Conservation (phyloP, 2,113 vertebrate genomes). For the Propithecus coquereli region DNA sequence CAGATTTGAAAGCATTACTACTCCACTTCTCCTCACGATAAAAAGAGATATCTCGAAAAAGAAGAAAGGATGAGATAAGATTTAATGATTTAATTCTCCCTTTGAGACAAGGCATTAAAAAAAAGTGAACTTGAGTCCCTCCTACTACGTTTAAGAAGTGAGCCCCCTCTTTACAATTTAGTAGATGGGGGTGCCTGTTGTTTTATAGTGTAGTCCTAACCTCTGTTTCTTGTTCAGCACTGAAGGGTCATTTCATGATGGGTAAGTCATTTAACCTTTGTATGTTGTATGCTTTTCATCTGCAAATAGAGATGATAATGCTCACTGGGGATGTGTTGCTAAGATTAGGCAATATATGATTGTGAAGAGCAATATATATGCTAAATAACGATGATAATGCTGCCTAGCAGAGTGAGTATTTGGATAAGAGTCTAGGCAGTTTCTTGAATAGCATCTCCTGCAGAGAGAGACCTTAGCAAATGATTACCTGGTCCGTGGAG, state of each 20-base stretch:
- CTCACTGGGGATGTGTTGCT: constrained; percentile 55
- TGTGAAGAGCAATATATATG: constrained; percentile 72
- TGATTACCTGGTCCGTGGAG: constrained; percentile 46
- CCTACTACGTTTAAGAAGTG: not conserved
- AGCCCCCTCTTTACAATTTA: constrained; percentile 42
- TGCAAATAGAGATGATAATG: constrained; percentile 54
- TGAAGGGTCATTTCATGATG: constrained; percentile 51
- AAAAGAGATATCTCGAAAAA: constrained; percentile 17
- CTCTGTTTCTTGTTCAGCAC: not conserved
- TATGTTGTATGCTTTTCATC: constrained; percentile 58
- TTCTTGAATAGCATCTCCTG: constrained; percentile 49
- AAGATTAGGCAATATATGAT: constrained; percentile 61
- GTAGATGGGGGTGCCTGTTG: not conserved
- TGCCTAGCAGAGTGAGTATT: constrained; percentile 55
- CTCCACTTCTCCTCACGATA: not conserved
- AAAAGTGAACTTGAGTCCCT: not conserved
- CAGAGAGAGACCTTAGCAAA: constrained; percentile 50
- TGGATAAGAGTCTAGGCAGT: constrained; percentile 35
- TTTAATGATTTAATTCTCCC: constrained; percentile 64
- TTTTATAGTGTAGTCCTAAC: not conserved
- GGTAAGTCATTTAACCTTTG: constrained; percentile 72
- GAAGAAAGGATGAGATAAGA: constrained; percentile 29
- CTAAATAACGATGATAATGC: constrained; percentile 65
- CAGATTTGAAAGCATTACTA: constrained; percentile 33
- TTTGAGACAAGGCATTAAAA: constrained; percentile 44